Evolutionary conservation across 2,888 invertebrate species (phyloP), one percentile per base, ranked within the genome.

Genomic region (Ditula angustiorana): DNA sequence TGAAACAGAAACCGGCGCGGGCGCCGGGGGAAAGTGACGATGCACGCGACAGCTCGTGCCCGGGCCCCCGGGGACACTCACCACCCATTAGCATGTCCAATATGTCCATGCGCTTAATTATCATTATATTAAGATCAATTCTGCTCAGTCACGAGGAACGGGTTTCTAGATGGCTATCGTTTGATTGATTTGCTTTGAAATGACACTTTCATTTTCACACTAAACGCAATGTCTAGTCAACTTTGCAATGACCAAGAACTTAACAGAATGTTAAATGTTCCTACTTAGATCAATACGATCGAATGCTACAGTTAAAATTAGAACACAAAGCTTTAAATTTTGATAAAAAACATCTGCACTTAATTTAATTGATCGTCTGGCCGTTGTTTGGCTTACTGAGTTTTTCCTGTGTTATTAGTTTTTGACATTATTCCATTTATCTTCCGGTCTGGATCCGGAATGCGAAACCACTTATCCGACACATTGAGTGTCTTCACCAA

Each of bases 11-110:
- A 87, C 83, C 80, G 76, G 75, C 72, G 77, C 77, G 70, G 71
- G 74, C 74, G 74, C 74, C 70, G 74, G 82, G 88, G 82, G 91
- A 91, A 91, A 92, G 90, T 88, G 87, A 87, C 78, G 68, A 69
- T 64, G 71, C 90, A 88, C 88, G 88, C 90, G 87, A 87, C 83
- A 77, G 75, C 75, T 81, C 86, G 82, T 82, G 81, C 73, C 74
- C 70, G 61, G 67, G 69, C 69, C 66, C 19, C 66, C 73, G 72
- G 71, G 69, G 80, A 81, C 80, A 81, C 50, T 59, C 52, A 19
- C 57, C 56, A 77, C 72, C 77, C 69, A 86, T 87, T 87, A 86
- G 80, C 74, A 73, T 74, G 69, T 67, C 71, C 70, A 71, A 62
- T 66, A 67, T 73, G 69, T 69, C 70, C 67, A 65, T 63, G 57